Evolutionary conservation across 1,140 invertebrate genomes (phyloP).

Genomic region (Diabrotica virgifera): DNA sequence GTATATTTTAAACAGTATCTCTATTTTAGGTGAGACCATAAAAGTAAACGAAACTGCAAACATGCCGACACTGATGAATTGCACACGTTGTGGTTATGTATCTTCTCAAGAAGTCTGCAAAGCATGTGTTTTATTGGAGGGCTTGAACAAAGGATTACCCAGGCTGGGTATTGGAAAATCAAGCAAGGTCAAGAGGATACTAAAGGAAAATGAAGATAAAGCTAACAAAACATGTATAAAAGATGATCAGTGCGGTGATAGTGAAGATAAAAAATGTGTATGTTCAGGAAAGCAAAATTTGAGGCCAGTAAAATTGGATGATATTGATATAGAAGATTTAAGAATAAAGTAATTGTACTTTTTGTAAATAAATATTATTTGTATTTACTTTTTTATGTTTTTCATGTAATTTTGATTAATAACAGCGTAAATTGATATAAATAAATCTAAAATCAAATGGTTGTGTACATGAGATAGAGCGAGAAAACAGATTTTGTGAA

Average conservation of each 20-base stretch:
- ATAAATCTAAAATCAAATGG: too few species aligned
- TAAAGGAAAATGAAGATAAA: constrained; percentile 37
- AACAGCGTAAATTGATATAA: too few species aligned
- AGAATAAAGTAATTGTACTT: not conserved
- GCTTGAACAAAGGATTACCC: constrained; percentile 89
- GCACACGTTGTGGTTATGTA: constrained; percentile 88
- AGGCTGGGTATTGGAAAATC: constrained; percentile 82
- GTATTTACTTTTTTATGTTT: too few species aligned
- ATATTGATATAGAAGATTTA: not conserved
- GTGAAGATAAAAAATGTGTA: constrained; percentile 10
- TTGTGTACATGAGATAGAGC: not conserved
- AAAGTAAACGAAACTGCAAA: constrained; percentile 77
- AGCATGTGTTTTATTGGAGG: constrained; percentile 93
- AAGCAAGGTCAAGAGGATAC: constrained; percentile 69
- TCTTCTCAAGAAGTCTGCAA: constrained; percentile 96
- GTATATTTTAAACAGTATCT: constrained; percentile 15
- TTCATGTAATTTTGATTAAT: too few species aligned
- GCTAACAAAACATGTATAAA: not conserved
- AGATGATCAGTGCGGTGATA: not conserved
- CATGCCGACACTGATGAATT: constrained; percentile 77
- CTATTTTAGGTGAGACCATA: constrained; percentile 75
- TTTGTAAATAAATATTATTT: too few species aligned
- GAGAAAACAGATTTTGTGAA: too few species aligned
- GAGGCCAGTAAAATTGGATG: not conserved
- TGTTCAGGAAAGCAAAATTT: constrained; percentile 4